Evolutionary conservation across 2,888 invertebrate genomes (phyloP), one percentile per base, ranked within the genome.

Genomic region (Trichopoda pennipes): DNA sequence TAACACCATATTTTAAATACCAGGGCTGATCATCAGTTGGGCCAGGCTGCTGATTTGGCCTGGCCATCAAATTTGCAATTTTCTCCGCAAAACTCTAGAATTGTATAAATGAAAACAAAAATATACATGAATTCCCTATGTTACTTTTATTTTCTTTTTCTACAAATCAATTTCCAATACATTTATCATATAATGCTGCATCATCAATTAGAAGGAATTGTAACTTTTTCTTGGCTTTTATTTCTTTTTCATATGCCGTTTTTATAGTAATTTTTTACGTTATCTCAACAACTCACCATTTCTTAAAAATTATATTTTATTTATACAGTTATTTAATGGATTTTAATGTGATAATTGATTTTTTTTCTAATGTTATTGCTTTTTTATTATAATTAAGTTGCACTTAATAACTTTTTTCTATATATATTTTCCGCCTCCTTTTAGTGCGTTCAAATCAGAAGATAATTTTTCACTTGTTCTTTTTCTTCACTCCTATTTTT

Each of bases 1-100:
- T 94, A 86, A 95, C 96, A 90, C 94, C 95, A 92, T 96, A 96
- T 92, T 96, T 96, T 93, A 97, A 93, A 94, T 95, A 97, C 96
- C 96, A 96, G 86, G 97, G 95, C 86, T 96, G 95, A 86, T 94
- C 93, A 85, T 92, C 93, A 87, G 94, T 94, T 91, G 96, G 95
- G 79, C 89, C 95, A 79, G 86, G 86, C 47, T 85, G 82, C 84
- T 88, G 89, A 86, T 95, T 95, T 84, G 96, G 96, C 88, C 95
- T 94, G 88, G 95, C 94, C 95, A 96, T 94, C 86, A 96, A 93
- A 89, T 94, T 93, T 84, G 94, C 93, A 87, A 96, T 92, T 93
- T 96, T 96, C 90, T 96, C 96, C 87, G 94, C 93, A 89, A 96
- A 93, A 74, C 88, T 90, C 89, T 89, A 85, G 28, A 85, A 80